Evolutionary conservation across 2,797 vertebrate genomes (phyloP).

Genomic region (Chrysocyon brachyurus): DNA sequence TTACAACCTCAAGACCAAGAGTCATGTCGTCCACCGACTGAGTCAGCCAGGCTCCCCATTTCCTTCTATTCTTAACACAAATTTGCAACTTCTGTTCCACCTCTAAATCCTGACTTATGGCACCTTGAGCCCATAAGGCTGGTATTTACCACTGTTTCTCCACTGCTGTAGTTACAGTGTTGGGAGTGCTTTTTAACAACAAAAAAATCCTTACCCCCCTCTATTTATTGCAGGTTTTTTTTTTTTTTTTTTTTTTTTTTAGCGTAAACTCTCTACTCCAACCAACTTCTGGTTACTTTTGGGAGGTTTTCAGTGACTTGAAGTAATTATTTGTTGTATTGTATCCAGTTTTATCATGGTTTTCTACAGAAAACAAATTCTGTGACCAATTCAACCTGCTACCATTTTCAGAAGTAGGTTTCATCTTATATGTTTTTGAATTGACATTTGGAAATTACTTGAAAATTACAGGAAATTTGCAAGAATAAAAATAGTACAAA

Average conservation of each 20-base stretch:
- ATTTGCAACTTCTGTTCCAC: background rate
- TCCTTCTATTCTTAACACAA: background rate
- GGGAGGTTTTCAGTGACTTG: background rate
- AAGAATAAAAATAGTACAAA: background rate
- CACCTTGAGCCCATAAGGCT: background rate
- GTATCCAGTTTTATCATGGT: background rate
- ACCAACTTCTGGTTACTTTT: background rate
- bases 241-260: background rate
- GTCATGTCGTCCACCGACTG: background rate
- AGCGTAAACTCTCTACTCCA: background rate
- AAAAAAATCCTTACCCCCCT: background rate
- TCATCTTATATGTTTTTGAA: background rate
- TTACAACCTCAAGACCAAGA: background rate
- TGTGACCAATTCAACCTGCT: background rate
- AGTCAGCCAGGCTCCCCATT: background rate
- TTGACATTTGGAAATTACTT: background rate
- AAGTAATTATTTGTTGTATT: background rate
- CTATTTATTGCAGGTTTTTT: background rate
- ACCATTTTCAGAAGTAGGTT: background rate
- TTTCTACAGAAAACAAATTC: background rate
- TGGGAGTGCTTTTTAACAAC: background rate
- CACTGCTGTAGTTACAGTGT: background rate
- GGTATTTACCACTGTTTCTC: background rate
- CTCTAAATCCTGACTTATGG: background rate
- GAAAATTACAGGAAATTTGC: background rate